Conservation (phyloP, 35 echinoderm and acorn worm genomes). For the Anneissia japonica region DNA sequence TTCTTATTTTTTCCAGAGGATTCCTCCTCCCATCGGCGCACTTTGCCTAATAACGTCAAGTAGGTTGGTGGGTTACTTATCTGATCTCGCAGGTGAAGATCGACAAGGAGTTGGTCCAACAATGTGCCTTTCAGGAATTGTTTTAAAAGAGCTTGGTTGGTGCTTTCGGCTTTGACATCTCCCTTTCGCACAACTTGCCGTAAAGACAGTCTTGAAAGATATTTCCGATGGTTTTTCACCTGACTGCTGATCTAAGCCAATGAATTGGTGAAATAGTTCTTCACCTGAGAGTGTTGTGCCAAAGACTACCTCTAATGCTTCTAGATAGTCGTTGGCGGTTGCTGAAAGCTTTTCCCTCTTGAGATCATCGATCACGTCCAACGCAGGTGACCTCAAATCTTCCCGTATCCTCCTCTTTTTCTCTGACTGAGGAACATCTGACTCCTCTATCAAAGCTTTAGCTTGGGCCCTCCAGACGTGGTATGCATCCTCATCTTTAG, state of each 20-base stretch:
- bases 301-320: constrained; percentile 25
- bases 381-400: constrained; percentile 25
- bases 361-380: constrained; percentile 30
- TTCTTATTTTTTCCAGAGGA: not conserved
- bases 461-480: constrained; percentile 7
- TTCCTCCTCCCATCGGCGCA: not conserved
- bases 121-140: not conserved
- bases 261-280: constrained; percentile 23
- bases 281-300: constrained; percentile 13
- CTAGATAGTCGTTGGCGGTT: constrained; percentile 20
- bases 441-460: constrained; percentile 9
- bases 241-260: constrained; percentile 8
- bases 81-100: not conserved
- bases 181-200: not conserved
- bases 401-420: constrained; percentile 4
- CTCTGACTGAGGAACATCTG: constrained; percentile 6
- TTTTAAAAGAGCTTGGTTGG: not conserved
- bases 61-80: not conserved
- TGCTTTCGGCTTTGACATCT: not conserved
- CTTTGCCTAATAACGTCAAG: not conserved
- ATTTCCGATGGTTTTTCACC: constrained; percentile 11
- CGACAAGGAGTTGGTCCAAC: not conserved
- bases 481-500: constrained; percentile 6
- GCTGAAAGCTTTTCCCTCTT: constrained; percentile 13
- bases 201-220: not conserved